Evolutionary conservation across 2,113 vertebrate species (phyloP).

Genomic region (Tychaedon coryphoeus): DNA sequence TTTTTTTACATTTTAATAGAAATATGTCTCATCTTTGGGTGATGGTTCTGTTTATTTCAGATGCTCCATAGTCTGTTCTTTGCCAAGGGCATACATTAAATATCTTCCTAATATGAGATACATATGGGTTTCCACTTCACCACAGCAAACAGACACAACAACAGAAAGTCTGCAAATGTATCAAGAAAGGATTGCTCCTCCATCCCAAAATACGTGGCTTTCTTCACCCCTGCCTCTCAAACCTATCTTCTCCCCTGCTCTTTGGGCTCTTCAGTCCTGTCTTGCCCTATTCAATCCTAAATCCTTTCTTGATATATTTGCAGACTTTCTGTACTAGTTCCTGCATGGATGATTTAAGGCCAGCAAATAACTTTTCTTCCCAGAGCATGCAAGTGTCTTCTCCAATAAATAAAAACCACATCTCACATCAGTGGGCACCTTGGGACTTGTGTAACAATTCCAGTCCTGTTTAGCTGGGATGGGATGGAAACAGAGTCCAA

Average conservation of each 20-base stretch:
- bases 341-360: neutral
- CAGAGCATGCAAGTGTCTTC: constrained; percentile 15
- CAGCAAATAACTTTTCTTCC: constrained; percentile 10
- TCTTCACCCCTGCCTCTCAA: neutral
- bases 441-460: neutral
- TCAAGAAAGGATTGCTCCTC: neutral
- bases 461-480: neutral
- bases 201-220: neutral
- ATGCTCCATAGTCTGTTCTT: neutral
- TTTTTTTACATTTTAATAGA: neutral
- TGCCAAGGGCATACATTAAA: constrained; percentile 47
- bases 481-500: neutral
- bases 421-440: neutral
- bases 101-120: neutral
- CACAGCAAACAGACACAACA: neutral
- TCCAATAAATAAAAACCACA: constrained; percentile 41
- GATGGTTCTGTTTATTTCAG: constrained; percentile 13
- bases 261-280: neutral
- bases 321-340: neutral
- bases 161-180: neutral
- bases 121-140: constrained; percentile 21
- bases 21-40: neutral
- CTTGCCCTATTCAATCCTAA: neutral
- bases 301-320: neutral
- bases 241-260: neutral